Evolutionary conservation across 92 coral and sea anemone species (phyloP).

Genomic region (Porites rus): DNA sequence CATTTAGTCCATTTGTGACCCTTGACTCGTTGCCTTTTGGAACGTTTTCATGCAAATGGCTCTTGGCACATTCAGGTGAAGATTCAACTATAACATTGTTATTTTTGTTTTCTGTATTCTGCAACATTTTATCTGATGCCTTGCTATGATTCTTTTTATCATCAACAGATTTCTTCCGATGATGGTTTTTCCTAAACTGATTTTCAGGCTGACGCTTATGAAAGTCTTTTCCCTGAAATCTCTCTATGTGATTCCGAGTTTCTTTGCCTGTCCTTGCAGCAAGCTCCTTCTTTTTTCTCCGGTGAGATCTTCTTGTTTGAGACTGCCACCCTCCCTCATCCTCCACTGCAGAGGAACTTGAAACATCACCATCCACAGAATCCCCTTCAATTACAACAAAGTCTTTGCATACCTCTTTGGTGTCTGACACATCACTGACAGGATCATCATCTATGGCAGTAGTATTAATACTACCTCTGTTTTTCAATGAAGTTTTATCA

Average conservation of each 20-base stretch:
- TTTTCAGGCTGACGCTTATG: conserved; percentile 39
- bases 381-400: conserved; percentile 49
- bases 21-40: background rate
- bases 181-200: conserved; percentile 34
- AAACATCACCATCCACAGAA: conserved; percentile 66
- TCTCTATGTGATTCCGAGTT: conserved; percentile 32
- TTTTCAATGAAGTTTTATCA: background rate
- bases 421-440: conserved; percentile 34
- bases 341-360: conserved; percentile 72
- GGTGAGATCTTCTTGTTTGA: conserved; percentile 69
- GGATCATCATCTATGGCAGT: conserved; percentile 29
- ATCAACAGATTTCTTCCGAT: conserved; percentile 38
- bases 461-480: background rate
- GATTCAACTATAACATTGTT: background rate
- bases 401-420: conserved; percentile 40
- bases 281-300: conserved; percentile 79
- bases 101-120: background rate
- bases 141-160: conserved; percentile 25
- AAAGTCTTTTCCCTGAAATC: conserved; percentile 49
- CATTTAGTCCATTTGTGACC: background rate
- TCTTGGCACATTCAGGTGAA: background rate
- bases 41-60: background rate
- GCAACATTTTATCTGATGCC: conserved; percentile 8
- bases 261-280: conserved; percentile 39
- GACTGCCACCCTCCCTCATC: conserved; percentile 92